Conservation (phyloP, 2,888 invertebrate species). For the Steromphala cineraria region DNA sequence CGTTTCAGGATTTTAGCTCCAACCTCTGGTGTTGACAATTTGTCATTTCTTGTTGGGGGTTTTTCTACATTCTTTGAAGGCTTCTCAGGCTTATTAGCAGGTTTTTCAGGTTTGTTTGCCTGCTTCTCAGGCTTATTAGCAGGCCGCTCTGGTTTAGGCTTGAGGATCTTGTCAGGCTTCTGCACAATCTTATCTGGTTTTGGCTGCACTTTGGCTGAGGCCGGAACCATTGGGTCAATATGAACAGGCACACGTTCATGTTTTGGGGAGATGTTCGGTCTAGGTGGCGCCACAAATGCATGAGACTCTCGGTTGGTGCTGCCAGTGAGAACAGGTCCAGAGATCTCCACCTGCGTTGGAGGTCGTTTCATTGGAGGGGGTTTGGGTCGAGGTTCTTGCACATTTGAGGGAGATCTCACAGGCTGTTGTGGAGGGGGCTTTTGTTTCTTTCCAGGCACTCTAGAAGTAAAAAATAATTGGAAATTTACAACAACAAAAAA, state of each 20-base stretch:
- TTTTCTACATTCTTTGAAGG: background rate
- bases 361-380: slow-evolving; percentile 15
- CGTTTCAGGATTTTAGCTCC: slow-evolving; percentile 48
- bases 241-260: background rate
- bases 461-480: background rate
- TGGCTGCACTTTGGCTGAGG: background rate
- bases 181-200: background rate
- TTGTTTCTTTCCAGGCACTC: slow-evolving; percentile 13
- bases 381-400: background rate
- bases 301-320: slow-evolving; percentile 49
- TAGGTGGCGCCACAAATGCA: slow-evolving; percentile 40
- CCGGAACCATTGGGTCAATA: slow-evolving; percentile 4
- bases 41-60: background rate
- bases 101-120: background rate
- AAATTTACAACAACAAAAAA: too few relatives aligned
- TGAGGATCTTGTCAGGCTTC: background rate
- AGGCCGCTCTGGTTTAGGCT: background rate
- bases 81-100: background rate
- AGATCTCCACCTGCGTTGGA: slow-evolving; percentile 38
- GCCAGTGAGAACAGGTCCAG: slow-evolving; percentile 48
- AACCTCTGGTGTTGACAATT: background rate
- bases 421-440: slow-evolving; percentile 23
- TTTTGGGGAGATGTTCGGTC: slow-evolving; percentile 15
- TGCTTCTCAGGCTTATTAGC: background rate
- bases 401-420: background rate